phyloP scores from a whole-genome alignment of 2,113 vertebrate genomes.

The Colaptes auratus region DNA sequence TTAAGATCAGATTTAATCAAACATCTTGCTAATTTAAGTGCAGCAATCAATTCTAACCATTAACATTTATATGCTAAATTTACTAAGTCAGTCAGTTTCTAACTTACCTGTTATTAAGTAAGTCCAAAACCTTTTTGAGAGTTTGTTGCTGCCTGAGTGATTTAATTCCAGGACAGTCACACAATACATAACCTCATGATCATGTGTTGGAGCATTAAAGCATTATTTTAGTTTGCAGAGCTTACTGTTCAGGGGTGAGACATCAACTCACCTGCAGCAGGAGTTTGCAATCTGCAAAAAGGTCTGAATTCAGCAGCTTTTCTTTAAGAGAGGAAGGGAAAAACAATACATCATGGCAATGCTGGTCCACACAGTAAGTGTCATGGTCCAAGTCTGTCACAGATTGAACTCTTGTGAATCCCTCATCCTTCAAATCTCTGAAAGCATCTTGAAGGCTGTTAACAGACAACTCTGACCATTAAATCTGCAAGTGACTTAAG shows the following conservation, averaged over 20 bases:
- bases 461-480: constrained; percentile 36
- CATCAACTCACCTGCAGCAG: constrained; percentile 85
- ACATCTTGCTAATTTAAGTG: not conserved
- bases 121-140: not conserved
- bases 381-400: constrained; percentile 71
- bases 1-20: not conserved
- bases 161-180: not conserved
- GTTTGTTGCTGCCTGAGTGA: not conserved
- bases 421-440: constrained; percentile 74
- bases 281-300: constrained; percentile 83
- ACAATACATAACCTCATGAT: not conserved
- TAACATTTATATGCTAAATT: not conserved
- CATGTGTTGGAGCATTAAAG: not conserved
- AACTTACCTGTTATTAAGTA: not conserved
- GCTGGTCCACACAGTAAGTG: constrained; percentile 84
- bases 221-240: not conserved
- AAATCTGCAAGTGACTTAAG: not conserved
- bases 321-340: constrained; percentile 84
- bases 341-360: constrained; percentile 84
- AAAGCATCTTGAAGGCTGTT: constrained; percentile 84
- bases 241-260: not conserved
- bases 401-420: constrained; percentile 81
- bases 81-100: not conserved
- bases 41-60: not conserved
- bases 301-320: constrained; percentile 77